Evolutionary conservation across 2,113 vertebrate genomes (phyloP).

Genomic region (Corvus moneduloides): DNA sequence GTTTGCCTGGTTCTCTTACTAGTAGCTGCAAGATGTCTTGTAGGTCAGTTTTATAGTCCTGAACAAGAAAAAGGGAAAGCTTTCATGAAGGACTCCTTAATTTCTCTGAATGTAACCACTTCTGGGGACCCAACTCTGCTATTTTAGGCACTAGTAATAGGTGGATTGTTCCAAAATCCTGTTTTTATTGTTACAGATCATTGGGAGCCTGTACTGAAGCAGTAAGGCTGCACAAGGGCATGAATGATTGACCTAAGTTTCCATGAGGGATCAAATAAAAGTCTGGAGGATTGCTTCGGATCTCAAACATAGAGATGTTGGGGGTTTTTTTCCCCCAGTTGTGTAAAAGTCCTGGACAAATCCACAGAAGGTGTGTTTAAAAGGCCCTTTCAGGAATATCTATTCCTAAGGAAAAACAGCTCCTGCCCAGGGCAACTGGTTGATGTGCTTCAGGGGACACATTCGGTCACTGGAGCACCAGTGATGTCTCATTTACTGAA

Average conservation of each 20-base stretch:
- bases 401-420: background rate
- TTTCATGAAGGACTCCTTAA: background rate
- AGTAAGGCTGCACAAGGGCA: background rate
- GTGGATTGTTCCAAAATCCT: background rate
- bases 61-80: background rate
- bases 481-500: background rate
- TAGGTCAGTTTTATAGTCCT: background rate
- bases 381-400: background rate
- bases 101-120: background rate
- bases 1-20: background rate
- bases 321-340: fast-evolving
- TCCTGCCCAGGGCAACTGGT: background rate
- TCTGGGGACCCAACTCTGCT: background rate
- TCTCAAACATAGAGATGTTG: background rate
- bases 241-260: background rate
- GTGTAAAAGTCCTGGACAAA: background rate
- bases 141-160: background rate
- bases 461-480: background rate
- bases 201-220: background rate
- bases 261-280: background rate
- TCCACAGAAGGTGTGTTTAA: background rate
- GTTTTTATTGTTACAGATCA: background rate
- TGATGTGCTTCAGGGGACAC: background rate
- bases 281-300: background rate
- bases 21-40: background rate